phyloP scores from a whole-genome alignment of 2,797 vertebrate species.

The Catostomus latipinnis region DNA sequence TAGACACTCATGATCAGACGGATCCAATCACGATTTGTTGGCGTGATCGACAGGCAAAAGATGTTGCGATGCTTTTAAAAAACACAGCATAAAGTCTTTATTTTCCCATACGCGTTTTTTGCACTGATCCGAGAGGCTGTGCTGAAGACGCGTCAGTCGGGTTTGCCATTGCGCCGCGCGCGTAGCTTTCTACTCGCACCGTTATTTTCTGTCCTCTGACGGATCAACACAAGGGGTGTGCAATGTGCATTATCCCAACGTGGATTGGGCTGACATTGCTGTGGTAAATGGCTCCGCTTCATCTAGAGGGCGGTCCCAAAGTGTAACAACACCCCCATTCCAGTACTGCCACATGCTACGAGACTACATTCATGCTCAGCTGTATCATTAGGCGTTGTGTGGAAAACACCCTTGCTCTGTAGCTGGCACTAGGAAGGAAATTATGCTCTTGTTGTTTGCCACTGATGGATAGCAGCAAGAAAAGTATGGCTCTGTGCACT shows the following conservation, averaged over 20 bases:
- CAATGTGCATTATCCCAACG: slow-evolving; percentile 55
- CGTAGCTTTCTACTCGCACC: slow-evolving; percentile 43
- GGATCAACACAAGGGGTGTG: slow-evolving; percentile 49
- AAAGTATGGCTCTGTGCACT: neutral
- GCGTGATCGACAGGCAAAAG: slow-evolving; percentile 5
- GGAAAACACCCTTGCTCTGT: slow-evolving; percentile 2
- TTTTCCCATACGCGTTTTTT: slow-evolving; percentile 41
- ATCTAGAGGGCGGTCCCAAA: slow-evolving; percentile 75
- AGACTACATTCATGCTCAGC: slow-evolving; percentile 9
- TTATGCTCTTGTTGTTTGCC: neutral
- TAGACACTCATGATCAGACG: slow-evolving; percentile 30
- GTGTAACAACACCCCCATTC: slow-evolving; percentile 64
- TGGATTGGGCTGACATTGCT: slow-evolving; percentile 70
- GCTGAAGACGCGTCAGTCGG: slow-evolving; percentile 66
- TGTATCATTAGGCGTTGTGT: slow-evolving; percentile 8
- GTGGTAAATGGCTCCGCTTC: slow-evolving; percentile 73
- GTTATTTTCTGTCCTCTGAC: slow-evolving; percentile 55
- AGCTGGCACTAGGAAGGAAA: neutral
- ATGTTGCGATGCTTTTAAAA: neutral
- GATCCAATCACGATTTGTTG: slow-evolving; percentile 35
- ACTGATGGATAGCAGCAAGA: neutral
- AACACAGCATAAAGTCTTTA: slow-evolving; percentile 18
- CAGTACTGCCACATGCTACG: slow-evolving; percentile 33
- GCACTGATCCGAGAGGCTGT: slow-evolving; percentile 59
- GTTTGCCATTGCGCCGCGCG: slow-evolving; percentile 71